Percentiles rank a stretch among this genome's conserved stretches.
Evolutionary conservation across 1,140 invertebrate species (phyloP).

Genomic region (Acromyrmex echinatior): DNA sequence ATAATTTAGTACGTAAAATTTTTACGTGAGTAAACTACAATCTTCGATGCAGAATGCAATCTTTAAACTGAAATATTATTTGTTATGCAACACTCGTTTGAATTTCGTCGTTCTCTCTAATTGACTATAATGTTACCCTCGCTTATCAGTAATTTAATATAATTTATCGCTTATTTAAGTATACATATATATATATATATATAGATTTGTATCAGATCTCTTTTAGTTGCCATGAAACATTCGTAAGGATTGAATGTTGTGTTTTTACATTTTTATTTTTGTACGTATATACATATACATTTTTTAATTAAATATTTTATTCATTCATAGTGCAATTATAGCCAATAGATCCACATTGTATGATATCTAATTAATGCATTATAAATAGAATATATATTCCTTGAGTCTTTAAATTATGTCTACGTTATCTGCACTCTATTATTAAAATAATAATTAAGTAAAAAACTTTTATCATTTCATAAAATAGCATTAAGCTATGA

Average conservation of each 20-base stretch:
- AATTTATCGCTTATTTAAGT: not conserved
- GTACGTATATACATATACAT: not conserved
- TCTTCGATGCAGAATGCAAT: not conserved
- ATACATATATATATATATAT: not conserved
- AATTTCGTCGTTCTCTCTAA: not conserved
- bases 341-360: not conserved
- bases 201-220: not conserved
- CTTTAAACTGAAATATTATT: not conserved
- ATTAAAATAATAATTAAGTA: slow-evolving; percentile 21
- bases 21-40: not conserved
- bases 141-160: slow-evolving; percentile 31
- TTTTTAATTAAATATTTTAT: not conserved
- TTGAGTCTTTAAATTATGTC: not conserved
- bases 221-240: not conserved
- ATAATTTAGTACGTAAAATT: not conserved
- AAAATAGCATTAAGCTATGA: slow-evolving; percentile 60
- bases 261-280: not conserved
- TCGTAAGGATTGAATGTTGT: not conserved
- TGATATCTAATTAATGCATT: not conserved
- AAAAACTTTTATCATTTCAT: not conserved
- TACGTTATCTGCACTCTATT: not conserved
- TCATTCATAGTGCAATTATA: not conserved
- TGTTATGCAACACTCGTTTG: not conserved
- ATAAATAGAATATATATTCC: not conserved
- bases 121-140: not conserved